phyloP scores from a whole-genome alignment of 2,113 vertebrate genomes.

The Peromyscus maniculatus region DNA sequence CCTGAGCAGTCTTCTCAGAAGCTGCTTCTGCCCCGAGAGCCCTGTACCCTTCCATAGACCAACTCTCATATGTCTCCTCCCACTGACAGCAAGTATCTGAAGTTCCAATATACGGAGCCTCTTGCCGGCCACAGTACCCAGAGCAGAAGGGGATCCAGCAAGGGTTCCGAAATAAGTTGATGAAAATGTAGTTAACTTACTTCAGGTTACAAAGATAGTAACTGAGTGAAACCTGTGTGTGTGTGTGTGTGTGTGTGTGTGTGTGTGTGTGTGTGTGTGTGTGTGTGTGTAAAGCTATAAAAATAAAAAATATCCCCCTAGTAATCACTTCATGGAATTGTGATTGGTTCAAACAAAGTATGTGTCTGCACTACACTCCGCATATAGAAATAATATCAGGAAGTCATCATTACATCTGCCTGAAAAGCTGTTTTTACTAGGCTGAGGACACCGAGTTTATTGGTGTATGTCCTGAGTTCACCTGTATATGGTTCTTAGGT shows the following conservation, averaged over 20 bases:
- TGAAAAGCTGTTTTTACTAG: background rate
- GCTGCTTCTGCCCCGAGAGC: background rate
- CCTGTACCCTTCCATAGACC: background rate
- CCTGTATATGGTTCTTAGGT: background rate
- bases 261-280: too few species aligned
- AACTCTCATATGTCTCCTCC: background rate
- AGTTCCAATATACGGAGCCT: background rate
- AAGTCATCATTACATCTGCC: background rate
- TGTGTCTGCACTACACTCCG: background rate
- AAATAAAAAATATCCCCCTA: background rate
- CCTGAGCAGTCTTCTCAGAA: background rate
- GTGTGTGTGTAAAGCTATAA: background rate
- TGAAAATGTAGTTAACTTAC: background rate
- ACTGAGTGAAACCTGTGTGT: background rate
- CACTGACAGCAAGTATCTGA: background rate
- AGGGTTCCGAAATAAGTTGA: background rate
- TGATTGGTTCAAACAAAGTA: background rate
- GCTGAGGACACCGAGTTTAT: background rate
- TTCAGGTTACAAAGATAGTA: constrained; percentile 11
- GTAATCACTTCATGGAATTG: background rate
- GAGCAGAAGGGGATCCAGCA: background rate
- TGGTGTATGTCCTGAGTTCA: constrained; percentile 6
- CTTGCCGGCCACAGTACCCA: background rate
- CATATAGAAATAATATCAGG: background rate
- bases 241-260: too few species aligned